Conservation (phyloP, 2,113 vertebrate genomes). For the Aleadryas rufinucha region DNA sequence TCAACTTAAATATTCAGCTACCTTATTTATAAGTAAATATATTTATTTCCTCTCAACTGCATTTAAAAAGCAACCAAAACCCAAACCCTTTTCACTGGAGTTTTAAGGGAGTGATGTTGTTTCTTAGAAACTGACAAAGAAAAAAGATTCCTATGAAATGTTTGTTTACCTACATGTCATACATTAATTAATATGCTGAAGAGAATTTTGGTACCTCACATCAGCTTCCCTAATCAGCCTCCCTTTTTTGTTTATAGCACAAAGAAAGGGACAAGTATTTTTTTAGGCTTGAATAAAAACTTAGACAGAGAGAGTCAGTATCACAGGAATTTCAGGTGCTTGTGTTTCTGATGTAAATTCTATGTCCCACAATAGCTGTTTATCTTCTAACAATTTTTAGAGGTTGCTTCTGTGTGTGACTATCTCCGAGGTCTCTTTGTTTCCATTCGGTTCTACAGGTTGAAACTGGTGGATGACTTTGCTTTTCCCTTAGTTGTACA, state of each 20-base stretch:
- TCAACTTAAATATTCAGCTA: neutral
- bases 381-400: neutral
- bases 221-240: neutral
- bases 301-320: neutral
- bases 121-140: neutral
- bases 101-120: neutral
- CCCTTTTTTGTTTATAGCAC: neutral
- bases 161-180: neutral
- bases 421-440: neutral
- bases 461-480: neutral
- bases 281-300: neutral
- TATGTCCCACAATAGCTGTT: neutral
- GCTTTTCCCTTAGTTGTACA: neutral
- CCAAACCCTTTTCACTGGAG: rapidly evolving
- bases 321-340: neutral
- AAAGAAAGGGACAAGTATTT: neutral
- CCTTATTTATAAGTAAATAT: neutral
- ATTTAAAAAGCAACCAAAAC: neutral
- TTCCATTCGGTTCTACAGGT: neutral
- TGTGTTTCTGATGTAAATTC: neutral
- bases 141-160: neutral
- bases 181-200: neutral
- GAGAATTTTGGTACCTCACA: neutral
- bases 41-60: neutral
- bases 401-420: neutral